Conservation (phyloP, 2,113 vertebrate species). For the Ceyx margarethae region DNA sequence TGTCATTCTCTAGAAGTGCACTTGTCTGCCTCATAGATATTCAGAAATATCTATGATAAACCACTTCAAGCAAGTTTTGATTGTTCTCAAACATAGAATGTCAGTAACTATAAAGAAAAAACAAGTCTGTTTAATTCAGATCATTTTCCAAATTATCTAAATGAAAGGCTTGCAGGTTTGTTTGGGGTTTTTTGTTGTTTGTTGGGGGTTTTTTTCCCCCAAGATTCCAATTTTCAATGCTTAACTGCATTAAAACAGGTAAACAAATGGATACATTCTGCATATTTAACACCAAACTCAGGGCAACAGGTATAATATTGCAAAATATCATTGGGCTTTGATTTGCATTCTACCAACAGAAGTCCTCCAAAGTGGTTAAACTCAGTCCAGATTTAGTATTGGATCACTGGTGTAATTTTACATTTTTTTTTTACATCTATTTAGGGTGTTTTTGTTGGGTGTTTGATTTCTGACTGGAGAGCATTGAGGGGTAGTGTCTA, state of each 20-base stretch:
- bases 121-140: constrained; percentile 46
- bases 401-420: neutral
- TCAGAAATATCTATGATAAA: constrained; percentile 62
- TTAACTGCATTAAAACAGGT: neutral
- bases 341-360: neutral
- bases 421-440: neutral
- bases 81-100: neutral
- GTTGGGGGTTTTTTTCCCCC: neutral
- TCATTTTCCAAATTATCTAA: constrained; percentile 18
- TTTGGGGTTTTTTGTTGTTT: neutral
- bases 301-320: rapidly evolving
- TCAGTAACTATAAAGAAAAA: constrained; percentile 37
- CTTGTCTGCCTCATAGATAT: constrained; percentile 46
- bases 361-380: neutral
- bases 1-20: constrained; percentile 46
- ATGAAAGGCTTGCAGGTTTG: neutral
- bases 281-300: neutral
- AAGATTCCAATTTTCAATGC: neutral
- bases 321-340: neutral
- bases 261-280: neutral
- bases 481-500: neutral
- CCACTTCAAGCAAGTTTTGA: constrained; percentile 60
- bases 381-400: neutral
- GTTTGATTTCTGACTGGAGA: neutral
- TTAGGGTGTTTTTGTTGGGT: neutral